Evolutionary conservation across 2,113 vertebrate genomes (phyloP).

Genomic region (Neodon shergylaensis): DNA sequence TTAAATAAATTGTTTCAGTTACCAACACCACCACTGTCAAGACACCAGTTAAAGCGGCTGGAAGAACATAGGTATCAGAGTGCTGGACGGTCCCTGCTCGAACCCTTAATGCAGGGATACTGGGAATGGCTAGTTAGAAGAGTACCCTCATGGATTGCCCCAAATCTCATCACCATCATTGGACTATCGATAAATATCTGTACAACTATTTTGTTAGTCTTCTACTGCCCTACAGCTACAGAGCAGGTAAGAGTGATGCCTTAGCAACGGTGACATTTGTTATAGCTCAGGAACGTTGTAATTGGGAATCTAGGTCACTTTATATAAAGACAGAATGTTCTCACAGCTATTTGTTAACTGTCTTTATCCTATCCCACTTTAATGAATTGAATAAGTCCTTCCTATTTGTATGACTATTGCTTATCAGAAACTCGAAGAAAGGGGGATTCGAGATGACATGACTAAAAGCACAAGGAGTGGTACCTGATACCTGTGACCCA

Average conservation of each 20-base stretch:
- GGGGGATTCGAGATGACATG: neutral
- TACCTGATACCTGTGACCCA: neutral
- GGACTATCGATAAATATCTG: conserved; percentile 96
- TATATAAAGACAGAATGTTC: neutral
- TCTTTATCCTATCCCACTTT: neutral
- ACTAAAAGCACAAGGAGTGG: neutral
- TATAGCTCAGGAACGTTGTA: neutral
- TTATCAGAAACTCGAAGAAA: conserved; percentile 42
- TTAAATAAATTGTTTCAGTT: conserved; percentile 93
- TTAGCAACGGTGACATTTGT: neutral
- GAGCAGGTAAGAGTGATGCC: conserved; percentile 90
- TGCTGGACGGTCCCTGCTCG: conserved; percentile 94
- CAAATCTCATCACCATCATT: conserved; percentile 97
- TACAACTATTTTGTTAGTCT: conserved; percentile 95
- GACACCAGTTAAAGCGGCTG: conserved; percentile 96
- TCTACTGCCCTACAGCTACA: conserved; percentile 97
- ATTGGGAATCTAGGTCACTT: conserved; percentile 30
- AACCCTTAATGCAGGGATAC: conserved; percentile 97
- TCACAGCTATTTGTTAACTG: neutral
- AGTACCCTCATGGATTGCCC: conserved; percentile 96
- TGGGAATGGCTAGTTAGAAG: conserved; percentile 97
- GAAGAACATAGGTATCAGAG: conserved; percentile 99
- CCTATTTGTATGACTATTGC: neutral
- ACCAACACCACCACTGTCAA: conserved; percentile 92
- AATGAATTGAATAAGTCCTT: neutral